Evolutionary conservation across 2,888 invertebrate genomes (phyloP), one percentile per base, ranked within the genome.

Genomic region (Lepetodrilus schrolli): DNA sequence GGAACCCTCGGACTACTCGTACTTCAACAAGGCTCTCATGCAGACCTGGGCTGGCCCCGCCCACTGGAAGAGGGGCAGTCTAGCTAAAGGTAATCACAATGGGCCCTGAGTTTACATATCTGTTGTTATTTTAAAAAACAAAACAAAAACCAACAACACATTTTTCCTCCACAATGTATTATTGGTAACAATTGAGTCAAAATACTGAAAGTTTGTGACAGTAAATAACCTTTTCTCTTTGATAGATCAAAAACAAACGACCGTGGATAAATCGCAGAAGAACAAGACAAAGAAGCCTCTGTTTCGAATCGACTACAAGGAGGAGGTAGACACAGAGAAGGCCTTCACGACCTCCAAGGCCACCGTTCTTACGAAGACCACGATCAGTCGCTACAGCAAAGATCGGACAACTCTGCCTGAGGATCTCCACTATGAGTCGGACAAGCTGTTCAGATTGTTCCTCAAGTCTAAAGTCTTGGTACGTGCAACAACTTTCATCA

Each of bases 31-130:
- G 20, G 83, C 88, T 26, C 88, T 86, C 88, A 90, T 92, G 88
- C 81, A 90, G 87, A 87, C 90, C 13, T 96, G 96, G 96, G 95
- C 95, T 23, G 96, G 96, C 0, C 96, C 96, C 36, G 92, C 93
- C 51, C 95, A 96, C 90, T 96, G 96, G 96, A 94, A 94, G 83
- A 93, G 94, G 50, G 83, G 83, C 48, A 82, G 84, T 43, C 72
- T 83, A 43, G 82, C 85, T 10, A 82, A 81, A 84, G 84, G 86
- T 84, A 74, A 58, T n/a, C n/a, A n/a, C n/a, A n/a, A n/a, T n/a
- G n/a, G n/a, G n/a, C n/a, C n/a, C n/a, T n/a, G n/a, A n/a, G n/a
- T n/a, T n/a, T n/a, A n/a, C n/a, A n/a, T n/a, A n/a, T n/a, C n/a
- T n/a, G n/a, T n/a, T n/a, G n/a, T n/a, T n/a, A n/a, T n/a, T n/a